Conservation (phyloP, 2,113 vertebrate species). For the Otolemur garnettii region DNA sequence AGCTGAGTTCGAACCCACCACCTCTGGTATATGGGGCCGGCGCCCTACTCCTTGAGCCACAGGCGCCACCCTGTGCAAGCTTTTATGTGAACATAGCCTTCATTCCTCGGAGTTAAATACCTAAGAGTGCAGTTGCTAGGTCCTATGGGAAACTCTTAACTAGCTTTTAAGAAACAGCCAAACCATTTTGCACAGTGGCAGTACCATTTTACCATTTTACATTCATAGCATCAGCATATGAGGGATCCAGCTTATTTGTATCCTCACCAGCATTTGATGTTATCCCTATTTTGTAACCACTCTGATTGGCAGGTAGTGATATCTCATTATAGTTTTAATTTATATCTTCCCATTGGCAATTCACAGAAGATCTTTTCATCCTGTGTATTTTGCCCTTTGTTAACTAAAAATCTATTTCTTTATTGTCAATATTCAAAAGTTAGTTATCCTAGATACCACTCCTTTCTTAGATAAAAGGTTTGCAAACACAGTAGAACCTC, state of each 20-base stretch:
- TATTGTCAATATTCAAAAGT: neutral
- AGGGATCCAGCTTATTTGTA: no score
- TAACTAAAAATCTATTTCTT: neutral
- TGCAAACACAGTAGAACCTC: neutral
- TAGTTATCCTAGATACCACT: neutral
- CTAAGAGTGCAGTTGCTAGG: neutral
- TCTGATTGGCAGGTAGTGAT: neutral
- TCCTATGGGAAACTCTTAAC: neutral
- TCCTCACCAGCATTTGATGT: neutral
- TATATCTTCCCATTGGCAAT: neutral
- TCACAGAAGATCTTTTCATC: neutral
- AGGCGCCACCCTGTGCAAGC: no score
- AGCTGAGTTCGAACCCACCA: no score
- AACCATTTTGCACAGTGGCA: neutral
- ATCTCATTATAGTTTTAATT: neutral
- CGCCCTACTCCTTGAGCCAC: no score
- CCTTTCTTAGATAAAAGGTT: neutral
- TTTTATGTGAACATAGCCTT: neutral
- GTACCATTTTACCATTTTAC: neutral
- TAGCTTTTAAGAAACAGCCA: neutral
- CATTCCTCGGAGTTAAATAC: neutral
- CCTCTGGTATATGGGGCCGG: no score
- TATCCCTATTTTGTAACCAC: neutral
- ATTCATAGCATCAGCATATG: no score
- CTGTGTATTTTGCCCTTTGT: neutral